A percentile compares a stretch with the other conserved stretches of the same genome.
phyloP scores from a whole-genome alignment of 2,113 vertebrate genomes.

The Etheostoma spectabile region DNA sequence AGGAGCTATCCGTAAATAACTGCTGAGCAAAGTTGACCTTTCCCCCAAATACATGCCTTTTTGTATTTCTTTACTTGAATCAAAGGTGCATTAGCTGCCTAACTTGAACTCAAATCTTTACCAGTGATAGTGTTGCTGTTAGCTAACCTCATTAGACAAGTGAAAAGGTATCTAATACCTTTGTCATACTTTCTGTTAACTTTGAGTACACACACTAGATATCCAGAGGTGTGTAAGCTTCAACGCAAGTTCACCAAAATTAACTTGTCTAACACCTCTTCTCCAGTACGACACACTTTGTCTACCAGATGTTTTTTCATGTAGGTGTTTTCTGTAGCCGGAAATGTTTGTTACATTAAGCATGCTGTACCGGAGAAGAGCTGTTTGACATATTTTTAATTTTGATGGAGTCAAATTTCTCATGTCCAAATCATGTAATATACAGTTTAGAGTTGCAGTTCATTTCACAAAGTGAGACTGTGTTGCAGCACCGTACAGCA shows the following conservation, averaged over 20 bases:
- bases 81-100: conserved; percentile 52
- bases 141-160: background rate
- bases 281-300: background rate
- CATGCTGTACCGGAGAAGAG: background rate
- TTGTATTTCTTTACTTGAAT: conserved; percentile 7
- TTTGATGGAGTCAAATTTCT: background rate
- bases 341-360: background rate
- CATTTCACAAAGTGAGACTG: background rate
- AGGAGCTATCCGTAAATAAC: background rate
- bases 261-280: background rate
- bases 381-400: too few species aligned
- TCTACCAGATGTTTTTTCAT: background rate
- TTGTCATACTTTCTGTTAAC: background rate
- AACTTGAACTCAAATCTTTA: conserved; percentile 17
- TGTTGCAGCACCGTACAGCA: background rate
- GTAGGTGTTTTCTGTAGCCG: conserved; percentile 3
- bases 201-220: background rate
- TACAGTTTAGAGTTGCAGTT: background rate
- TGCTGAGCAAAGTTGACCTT: conserved; percentile 2
- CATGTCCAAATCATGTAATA: background rate
- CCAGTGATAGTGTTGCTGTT: conserved; percentile 6
- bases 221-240: background rate
- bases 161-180: background rate
- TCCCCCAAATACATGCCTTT: background rate
- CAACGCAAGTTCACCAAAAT: background rate